A percentile compares a stretch with the other conserved stretches of the same genome.
Evolutionary conservation across 2,797 vertebrate genomes (phyloP).

Genomic region (Chrysocyon brachyurus): DNA sequence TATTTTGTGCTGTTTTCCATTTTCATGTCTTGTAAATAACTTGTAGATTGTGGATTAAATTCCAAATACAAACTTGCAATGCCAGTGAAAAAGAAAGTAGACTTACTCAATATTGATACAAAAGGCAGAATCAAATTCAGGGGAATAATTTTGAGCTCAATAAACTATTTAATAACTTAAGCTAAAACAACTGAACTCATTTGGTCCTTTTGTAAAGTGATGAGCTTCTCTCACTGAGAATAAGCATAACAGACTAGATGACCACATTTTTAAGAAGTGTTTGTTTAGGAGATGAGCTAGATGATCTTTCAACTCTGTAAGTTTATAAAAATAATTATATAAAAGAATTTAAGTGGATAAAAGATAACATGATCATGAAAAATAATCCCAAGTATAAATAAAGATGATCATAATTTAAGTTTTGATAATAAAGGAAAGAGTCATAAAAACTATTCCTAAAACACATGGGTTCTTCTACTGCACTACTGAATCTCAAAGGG

Average conservation of each 20-base stretch:
- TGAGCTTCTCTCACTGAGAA: slow-evolving; percentile 1
- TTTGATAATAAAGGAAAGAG: background rate
- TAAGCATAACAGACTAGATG: background rate
- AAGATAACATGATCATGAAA: slow-evolving; percentile 38
- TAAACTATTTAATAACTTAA: slow-evolving; percentile 21
- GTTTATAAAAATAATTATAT: slow-evolving; percentile 20
- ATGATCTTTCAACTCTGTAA: slow-evolving; percentile 4
- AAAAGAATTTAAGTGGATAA: slow-evolving; percentile 37
- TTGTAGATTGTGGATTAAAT: slow-evolving; percentile 95
- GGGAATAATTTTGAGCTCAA: slow-evolving; percentile 38
- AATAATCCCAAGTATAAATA: background rate
- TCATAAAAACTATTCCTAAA: slow-evolving; percentile 19
- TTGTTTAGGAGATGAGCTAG: background rate
- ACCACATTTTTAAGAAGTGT: background rate
- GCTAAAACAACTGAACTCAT: background rate
- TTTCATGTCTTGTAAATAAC: slow-evolving; percentile 97
- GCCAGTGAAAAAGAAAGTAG: slow-evolving; percentile 85
- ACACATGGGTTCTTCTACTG: background rate
- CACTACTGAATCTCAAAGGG: background rate
- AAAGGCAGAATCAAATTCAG: slow-evolving; percentile 8
- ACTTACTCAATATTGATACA: background rate
- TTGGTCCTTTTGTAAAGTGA: slow-evolving; percentile 23
- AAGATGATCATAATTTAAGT: background rate
- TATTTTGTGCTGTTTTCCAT: slow-evolving; percentile 94
- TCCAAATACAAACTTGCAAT: slow-evolving; percentile 98